Evolutionary conservation across 2,113 vertebrate species (phyloP), one percentile per base, ranked within the genome.

Genomic region (Phyllostomus hastatus): DNA sequence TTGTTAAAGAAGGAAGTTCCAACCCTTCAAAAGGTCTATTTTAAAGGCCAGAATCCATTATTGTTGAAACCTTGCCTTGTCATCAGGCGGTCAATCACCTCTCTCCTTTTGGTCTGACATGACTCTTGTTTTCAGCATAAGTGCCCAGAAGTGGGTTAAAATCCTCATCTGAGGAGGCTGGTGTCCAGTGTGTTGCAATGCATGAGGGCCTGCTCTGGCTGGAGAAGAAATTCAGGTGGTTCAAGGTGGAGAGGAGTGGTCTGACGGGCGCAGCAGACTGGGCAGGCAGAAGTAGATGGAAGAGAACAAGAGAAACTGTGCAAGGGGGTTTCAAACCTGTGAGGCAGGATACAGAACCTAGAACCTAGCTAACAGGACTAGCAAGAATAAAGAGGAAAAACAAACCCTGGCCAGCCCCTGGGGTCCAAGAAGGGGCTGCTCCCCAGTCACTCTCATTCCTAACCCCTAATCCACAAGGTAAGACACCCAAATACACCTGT

Each of bases 1-100:
- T 5, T n/a, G 52, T 67, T 50, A 90, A 82, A 69, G 57, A 92
- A 26, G 52, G 76, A 81, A 75, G 92, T 76, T 38, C 66, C 17
- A 90, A 48, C 43, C n/a, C 66, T 92, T 90, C 8, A 67, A 64
- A 93, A 69, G 15, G 28, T 31, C 59, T 59, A 88, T 67, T 59
- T 86, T 54, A 92, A 73, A 73, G 52, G 73, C 64, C 67, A 64
- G n/a, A 70, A 95, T 28, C 26, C 2, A 69, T 0, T 1, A 85
- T 70, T 52, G 64, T 70, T 54, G 67, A 73, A 91, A 83, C 46
- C 10, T 82, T 26, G 33, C 78, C 64, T 57, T 38, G 28, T 64
- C 43, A 43, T 35, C 11, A 50, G 31, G 66, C 52, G 61, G 33
- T 7, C 52, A 69, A 28, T 5, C 26, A 17, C 48, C 26, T 15